These are phyloP conservation scores for Lepidurus couesii DNA, from an alignment of 1,140 invertebrate genomes.

Conservation along the genomic window DNA sequence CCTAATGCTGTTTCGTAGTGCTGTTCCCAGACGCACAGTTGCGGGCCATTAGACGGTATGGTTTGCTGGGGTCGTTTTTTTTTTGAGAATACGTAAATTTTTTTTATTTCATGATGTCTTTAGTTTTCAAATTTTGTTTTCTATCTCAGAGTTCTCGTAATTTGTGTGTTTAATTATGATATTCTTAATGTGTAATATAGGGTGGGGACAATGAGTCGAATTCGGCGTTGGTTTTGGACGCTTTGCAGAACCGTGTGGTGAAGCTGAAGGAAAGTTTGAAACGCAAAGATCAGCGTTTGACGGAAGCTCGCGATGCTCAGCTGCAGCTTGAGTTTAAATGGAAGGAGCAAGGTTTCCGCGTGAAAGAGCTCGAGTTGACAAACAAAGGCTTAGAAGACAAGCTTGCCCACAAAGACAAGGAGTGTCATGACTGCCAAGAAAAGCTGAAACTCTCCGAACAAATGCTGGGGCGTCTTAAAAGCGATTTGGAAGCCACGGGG, in stretches of 20 bases:
- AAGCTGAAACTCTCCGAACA: background rate
- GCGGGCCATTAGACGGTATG: too few species aligned
- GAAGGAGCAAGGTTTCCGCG: constrained; percentile 32
- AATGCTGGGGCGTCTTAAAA: constrained; percentile 20
- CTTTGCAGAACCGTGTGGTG: constrained; percentile 27
- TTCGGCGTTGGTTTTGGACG: constrained; percentile 26
- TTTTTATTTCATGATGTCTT: too few species aligned
- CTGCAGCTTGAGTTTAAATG: constrained; percentile 32
- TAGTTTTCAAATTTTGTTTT: too few species aligned
- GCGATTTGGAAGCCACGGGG: background rate
- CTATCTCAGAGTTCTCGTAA: too few species aligned
- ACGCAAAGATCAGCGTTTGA: constrained; percentile 30
- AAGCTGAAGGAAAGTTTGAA: constrained; percentile 34
- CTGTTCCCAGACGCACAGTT: too few species aligned
- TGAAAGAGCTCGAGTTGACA: constrained; percentile 26
- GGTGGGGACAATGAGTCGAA: background rate
- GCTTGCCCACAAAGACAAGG: background rate
- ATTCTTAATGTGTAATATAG: background rate
- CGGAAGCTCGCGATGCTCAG: constrained; percentile 25
- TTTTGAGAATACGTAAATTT: too few species aligned
- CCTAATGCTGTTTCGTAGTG: too few species aligned
- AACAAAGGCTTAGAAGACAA: constrained; percentile 26
- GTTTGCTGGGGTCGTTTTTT: too few species aligned
- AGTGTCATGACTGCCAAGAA: background rate
- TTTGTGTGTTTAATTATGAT: too few species aligned